Evolutionary conservation across 2,888 invertebrate species (phyloP), one percentile per base, ranked within the genome.

Genomic region (Drosophila histrio): DNA sequence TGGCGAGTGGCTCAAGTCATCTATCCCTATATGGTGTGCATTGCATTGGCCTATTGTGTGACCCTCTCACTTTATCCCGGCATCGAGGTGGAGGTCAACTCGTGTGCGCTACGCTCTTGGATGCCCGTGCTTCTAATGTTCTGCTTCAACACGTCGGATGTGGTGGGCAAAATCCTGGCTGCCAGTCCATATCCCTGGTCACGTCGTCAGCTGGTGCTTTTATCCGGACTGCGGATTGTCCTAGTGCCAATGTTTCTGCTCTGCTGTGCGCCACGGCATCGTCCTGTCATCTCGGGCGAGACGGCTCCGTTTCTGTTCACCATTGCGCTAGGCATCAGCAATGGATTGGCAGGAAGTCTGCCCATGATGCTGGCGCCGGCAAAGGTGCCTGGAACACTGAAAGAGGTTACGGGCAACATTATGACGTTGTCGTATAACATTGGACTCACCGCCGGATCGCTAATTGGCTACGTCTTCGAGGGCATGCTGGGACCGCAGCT

Each of bases 51-150:
- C 1, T 98, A 98, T 90, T 96, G 97, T 89, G 96, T 97, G 0
- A 98, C 98, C 0, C 93, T 98, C 3, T 96, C 96, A 67, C 92
- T 98, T 15, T 98, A 98, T 90, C 98, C 98, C 0, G 98, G 98
- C 50, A 96, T 98, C 49, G 95, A 97, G 58, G 96, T 97, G 0
- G 97, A 98, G 91, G 95, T 98, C 24, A 94, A 95, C 11, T 97
- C 97, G 62, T 97, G 97, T 89, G 94, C 94, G 21, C 94, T 97
- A 36, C 95, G 95, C 13, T 94, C 95, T 1, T 98, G 98, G 97
- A 97, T 97, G 96, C 97, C 98, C 0, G 96, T 98, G 26, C 92
- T 97, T 38, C 93, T 98, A 61, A 97, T 98, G 96, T 95, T 97
- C 1, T 94, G 96, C 8, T 98, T 98, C 90, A 98, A 98, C 87